phyloP scores from a whole-genome alignment of 2,888 invertebrate species.

The Meloe dianella region DNA sequence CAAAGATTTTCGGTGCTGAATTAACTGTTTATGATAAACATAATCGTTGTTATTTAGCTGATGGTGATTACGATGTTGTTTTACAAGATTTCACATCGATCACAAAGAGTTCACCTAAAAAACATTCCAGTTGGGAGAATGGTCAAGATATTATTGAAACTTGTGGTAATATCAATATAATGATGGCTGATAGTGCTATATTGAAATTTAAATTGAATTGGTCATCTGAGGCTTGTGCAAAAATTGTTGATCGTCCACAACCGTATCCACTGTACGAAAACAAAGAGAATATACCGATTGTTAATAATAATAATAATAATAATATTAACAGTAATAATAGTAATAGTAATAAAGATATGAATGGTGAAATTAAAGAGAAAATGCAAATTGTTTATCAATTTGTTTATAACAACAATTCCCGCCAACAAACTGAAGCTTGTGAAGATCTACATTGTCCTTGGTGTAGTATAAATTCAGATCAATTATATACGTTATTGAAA shows the following conservation, averaged over 20 bases:
- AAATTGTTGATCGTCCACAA: conserved; percentile 71
- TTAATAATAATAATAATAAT: conserved; percentile 49
- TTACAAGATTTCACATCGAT: conserved; percentile 72
- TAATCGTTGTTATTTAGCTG: conserved; percentile 82
- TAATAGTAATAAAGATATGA: conserved; percentile 49
- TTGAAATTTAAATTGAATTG: conserved; percentile 85
- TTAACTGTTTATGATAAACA: conserved; percentile 89
- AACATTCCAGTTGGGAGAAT: conserved; percentile 75
- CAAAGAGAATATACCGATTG: conserved; percentile 56
- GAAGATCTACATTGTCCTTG: conserved; percentile 94
- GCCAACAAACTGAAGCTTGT: conserved; percentile 94
- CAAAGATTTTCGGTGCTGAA: conserved; percentile 73
- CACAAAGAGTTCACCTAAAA: conserved; percentile 68
- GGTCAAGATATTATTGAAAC: conserved; percentile 62
- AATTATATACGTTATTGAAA: conserved; percentile 87
- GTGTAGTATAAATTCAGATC: conserved; percentile 90
- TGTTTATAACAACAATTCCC: conserved; percentile 91
- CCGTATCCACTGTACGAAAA: conserved; percentile 60
- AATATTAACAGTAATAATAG: conserved; percentile 49
- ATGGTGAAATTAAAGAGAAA: conserved; percentile 59
- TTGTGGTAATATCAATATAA: conserved; percentile 45
- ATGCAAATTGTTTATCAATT: conserved; percentile 94
- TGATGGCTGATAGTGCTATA: conserved; percentile 73
- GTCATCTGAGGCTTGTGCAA: conserved; percentile 75
- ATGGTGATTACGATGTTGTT: conserved; percentile 90